Conservation (phyloP, 1,140 invertebrate species). For the Yoshiicerus persimilis region DNA sequence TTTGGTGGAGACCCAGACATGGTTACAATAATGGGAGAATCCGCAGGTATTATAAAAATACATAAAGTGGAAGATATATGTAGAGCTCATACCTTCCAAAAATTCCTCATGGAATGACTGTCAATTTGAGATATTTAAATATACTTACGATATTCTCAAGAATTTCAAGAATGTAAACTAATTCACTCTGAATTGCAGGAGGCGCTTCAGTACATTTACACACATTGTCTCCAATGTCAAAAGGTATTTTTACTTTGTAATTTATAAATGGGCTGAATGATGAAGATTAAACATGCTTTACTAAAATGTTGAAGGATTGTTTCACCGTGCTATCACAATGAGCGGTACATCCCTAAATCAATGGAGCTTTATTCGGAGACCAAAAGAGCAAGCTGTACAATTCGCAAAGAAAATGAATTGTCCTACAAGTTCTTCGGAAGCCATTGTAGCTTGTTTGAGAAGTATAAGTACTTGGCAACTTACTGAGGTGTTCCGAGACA, state of each 20-base stretch:
- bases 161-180: no score
- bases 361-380: conserved; percentile 70
- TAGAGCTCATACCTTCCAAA: no score
- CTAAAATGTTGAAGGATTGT: conserved; percentile 24
- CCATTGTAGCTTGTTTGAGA: conserved; percentile 51
- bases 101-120: no score
- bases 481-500: neutral
- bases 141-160: no score
- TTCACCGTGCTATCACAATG: conserved; percentile 35
- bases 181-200: no score
- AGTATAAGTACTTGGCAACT: neutral
- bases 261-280: neutral
- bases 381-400: conserved; percentile 62
- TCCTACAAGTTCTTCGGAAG: conserved; percentile 63
- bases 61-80: no score
- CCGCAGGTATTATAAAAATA: no score
- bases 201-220: conserved; percentile 56
- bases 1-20: conserved; percentile 62
- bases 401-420: conserved; percentile 60
- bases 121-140: no score
- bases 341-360: conserved; percentile 66
- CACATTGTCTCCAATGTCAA: conserved; percentile 55
- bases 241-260: conserved; percentile 37
- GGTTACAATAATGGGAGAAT: conserved; percentile 54
- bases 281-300: neutral